Conservation (phyloP, 2,797 vertebrate species). For the Brotula barbata region DNA sequence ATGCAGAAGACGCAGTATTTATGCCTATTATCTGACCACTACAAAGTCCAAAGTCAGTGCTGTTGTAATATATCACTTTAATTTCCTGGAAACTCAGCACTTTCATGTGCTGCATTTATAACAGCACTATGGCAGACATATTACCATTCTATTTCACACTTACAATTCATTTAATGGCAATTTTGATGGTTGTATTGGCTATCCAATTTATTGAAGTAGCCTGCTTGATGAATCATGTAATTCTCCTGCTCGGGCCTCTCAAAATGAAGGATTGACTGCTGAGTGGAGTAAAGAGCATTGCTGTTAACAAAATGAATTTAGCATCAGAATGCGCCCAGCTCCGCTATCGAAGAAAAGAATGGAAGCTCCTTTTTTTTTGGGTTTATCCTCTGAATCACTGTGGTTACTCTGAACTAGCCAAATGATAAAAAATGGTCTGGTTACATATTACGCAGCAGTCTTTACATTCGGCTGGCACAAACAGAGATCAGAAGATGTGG, state of each 20-base stretch:
- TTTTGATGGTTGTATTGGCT: constrained; percentile 77
- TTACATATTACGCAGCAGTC: constrained; percentile 51
- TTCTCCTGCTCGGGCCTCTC: constrained; percentile 74
- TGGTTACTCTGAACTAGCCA: constrained; percentile 28
- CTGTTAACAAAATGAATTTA: constrained; percentile 69
- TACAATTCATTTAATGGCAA: constrained; percentile 78
- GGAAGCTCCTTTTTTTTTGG: constrained; percentile 22
- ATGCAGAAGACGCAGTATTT: not conserved
- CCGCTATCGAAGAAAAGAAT: constrained; percentile 23
- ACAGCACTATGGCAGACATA: constrained; percentile 66
- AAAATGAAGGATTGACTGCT: constrained; percentile 76
- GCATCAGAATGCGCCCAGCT: constrained; percentile 47
- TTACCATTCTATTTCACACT: constrained; percentile 77
- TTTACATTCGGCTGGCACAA: constrained; percentile 56
- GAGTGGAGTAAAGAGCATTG: constrained; percentile 61
- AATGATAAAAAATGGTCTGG: constrained; percentile 52
- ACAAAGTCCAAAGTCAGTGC: constrained; percentile 37
- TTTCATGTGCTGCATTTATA: constrained; percentile 61
- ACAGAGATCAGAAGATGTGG: constrained; percentile 57
- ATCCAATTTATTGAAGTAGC: constrained; percentile 78
- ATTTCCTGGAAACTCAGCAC: constrained; percentile 50
- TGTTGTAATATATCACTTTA: constrained; percentile 12
- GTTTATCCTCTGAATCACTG: constrained; percentile 40
- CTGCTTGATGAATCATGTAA: constrained; percentile 79
- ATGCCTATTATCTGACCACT: constrained; percentile 12